Percentiles rank a stretch among this genome's conserved stretches.
These are phyloP conservation scores for Prenolepis imparis DNA, from an alignment of 2,888 invertebrate species.

Conservation along the genomic window DNA sequence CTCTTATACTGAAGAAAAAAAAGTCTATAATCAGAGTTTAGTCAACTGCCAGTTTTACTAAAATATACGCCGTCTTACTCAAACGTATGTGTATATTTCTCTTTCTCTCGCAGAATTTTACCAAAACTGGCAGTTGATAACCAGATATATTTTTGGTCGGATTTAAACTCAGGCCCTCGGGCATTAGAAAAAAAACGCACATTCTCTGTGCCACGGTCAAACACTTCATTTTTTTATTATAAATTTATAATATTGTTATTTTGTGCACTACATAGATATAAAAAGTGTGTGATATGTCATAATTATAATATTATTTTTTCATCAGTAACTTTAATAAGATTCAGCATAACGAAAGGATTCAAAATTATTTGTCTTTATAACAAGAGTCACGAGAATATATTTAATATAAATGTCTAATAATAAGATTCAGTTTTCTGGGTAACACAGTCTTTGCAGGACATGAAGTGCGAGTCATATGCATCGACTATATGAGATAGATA, in stretches of 20 bases:
- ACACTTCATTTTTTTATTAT: background rate
- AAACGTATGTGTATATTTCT: too few species aligned
- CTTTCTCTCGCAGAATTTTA: too few species aligned
- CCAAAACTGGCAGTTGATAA: too few species aligned
- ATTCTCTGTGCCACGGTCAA: too few species aligned
- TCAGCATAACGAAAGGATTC: conserved; percentile 1
- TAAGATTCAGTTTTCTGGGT: conserved; percentile 68
- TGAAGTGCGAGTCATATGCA: conserved; percentile 80
- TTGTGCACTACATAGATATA: background rate
- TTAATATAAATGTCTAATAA: background rate
- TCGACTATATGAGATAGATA: conserved; percentile 71
- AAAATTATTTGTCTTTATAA: background rate
- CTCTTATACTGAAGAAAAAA: too few species aligned
- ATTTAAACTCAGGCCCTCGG: too few species aligned
- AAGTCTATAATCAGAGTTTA: too few species aligned
- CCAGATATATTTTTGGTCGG: too few species aligned
- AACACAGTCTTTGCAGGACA: conserved; percentile 78
- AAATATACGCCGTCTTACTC: too few species aligned
- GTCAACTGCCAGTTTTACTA: too few species aligned
- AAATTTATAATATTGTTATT: conserved; percentile 3
- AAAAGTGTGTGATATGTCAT: background rate
- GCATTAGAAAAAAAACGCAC: too few species aligned
- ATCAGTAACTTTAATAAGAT: background rate
- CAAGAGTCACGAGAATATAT: background rate
- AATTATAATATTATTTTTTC: conserved; percentile 21